Evolutionary conservation across 2,888 invertebrate genomes (phyloP).

Genomic region (Glaucopsyche alexis): DNA sequence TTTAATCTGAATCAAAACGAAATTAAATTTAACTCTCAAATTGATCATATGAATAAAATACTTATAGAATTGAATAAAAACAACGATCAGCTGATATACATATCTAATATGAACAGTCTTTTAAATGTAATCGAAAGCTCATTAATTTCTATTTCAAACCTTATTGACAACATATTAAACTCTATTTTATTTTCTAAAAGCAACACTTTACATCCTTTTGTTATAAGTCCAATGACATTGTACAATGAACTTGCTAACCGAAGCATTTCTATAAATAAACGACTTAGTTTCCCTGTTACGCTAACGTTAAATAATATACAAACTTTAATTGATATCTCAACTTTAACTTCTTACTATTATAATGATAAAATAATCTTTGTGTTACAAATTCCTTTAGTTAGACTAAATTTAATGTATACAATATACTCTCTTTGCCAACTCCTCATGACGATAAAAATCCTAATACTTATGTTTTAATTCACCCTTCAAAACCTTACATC

Average conservation of each 20-base stretch:
- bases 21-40: neutral
- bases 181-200: conserved; percentile 22
- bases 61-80: neutral
- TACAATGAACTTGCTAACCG: conserved; percentile 12
- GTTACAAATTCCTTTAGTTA: no score
- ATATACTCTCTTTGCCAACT: no score
- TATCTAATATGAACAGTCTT: neutral
- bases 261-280: conserved; percentile 23
- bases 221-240: neutral
- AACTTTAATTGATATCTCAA: no score
- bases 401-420: no score
- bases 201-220: neutral
- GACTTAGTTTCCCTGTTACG: no score
- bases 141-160: neutral
- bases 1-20: neutral
- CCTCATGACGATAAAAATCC: no score
- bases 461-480: no score
- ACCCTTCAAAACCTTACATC: no score
- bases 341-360: no score
- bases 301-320: no score
- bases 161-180: neutral
- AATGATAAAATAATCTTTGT: no score
- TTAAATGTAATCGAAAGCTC: neutral
- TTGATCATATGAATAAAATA: neutral
- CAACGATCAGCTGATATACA: neutral